Conservation (phyloP, 2,113 vertebrate species). For the Tympanuchus pallidicinctus region DNA sequence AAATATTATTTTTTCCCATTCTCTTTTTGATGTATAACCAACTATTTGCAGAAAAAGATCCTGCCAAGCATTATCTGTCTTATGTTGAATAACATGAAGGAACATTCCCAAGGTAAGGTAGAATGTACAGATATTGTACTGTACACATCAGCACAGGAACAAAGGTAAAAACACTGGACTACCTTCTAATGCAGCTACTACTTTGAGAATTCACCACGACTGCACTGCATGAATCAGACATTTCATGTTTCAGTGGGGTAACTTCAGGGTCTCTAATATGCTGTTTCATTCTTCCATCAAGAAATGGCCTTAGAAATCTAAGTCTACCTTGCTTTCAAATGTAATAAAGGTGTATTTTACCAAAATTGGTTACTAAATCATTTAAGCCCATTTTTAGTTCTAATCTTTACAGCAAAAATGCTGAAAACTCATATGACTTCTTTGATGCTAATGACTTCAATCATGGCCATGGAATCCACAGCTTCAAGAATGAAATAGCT, state of each 20-base stretch:
- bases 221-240: background rate
- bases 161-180: background rate
- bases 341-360: background rate
- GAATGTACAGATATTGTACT: background rate
- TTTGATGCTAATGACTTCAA: background rate
- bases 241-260: background rate
- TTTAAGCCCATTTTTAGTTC: background rate
- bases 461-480: background rate
- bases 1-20: background rate
- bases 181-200: background rate
- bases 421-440: accelerated
- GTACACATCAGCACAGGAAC: background rate
- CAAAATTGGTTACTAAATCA: background rate
- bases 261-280: background rate
- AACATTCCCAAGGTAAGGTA: background rate
- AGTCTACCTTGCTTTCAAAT: background rate
- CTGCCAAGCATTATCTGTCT: background rate
- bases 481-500: background rate
- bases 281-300: background rate
- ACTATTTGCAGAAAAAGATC: background rate
- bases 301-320: background rate
- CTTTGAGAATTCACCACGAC: background rate
- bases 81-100: background rate
- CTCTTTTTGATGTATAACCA: background rate
- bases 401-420: background rate